Evolutionary conservation across 1,140 invertebrate species (phyloP), one percentile per base, ranked within the genome.

Genomic region (Sarcophaga bullata): DNA sequence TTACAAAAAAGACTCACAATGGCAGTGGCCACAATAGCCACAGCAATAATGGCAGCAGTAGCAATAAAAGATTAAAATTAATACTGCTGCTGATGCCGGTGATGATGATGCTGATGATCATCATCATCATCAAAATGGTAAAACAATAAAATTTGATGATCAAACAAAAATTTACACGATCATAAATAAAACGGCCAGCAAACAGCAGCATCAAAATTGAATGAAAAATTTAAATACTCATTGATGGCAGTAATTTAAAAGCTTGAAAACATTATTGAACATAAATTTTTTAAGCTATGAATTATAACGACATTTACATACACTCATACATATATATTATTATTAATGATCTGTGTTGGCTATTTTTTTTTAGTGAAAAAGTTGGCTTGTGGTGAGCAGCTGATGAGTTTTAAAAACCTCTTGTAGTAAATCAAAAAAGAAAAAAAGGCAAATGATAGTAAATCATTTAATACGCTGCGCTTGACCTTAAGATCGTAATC

Each of bases 131-230:
- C 48, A 48, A 50, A 78, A 78, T 78, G 75, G 46, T 17, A 78
- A 78, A 78, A 17, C 75, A 78, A 78, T 78, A 78, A 78, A 78
- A 78, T 50, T 78, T 78, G 75, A 78, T 78, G 75, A 78, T 78
- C 75, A 78, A 78, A 78, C 75, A 78, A 48, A 78, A 78, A 78
- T 78, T 78, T 78, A 78, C 75, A 78, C 75, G 75, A 78, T 78
- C 75, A 78, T 78, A 78, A 78, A 78, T 78, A 78, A 78, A 50
- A 78, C 75, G 50, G 17, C 49, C 47, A 37, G 19, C 62, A 72
- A 72, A 8, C n/a, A 72, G n/a, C 73, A 50, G 75, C 62, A 78
- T 78, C 75, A 50, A 52, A 19, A 25, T 50, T 11, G 50, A 78
- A 19, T 50, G 8, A 50, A 19, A 78, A 50, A 37, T 37, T 37